Base-by-base conservation (phyloP, 2,113 vertebrate species). In the Chaetodon trifascialis region DNA sequence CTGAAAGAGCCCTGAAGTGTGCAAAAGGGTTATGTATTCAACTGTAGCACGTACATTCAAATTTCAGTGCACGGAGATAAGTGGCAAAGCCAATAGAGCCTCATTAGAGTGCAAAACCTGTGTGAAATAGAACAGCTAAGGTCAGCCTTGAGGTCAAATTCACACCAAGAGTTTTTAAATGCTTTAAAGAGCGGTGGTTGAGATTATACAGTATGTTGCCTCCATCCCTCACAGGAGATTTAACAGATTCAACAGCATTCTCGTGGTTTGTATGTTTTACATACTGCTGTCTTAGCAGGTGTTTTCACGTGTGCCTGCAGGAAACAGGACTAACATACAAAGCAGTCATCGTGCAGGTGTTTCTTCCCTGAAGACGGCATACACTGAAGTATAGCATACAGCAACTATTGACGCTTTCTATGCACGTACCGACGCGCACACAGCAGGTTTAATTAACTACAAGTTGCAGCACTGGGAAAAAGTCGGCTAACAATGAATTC, bases 391-490 rank as follows among this genome's bases (percentile, higher is more conserved):
- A 30, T 30, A 30, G 14, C 62, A 47, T 42, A 59, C 1, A 3
- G 42, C 6, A 9, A 11, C 30, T 7, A 11, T 4, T 25, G 38
- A 68, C 25, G 51, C 42, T 78, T 68, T 69, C 40, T 25, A 17
- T 17, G 49, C 62, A 66, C n/a, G 16, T 56, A 30, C 42, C n/a
- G 40, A 3, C 3, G 2, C 40, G 5, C 2, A 1, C 21, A 47
- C 44, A 42, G 58, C 55, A 70, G 56, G 3, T 54, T 81, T 74
- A 30, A 86, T 74, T 73, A 54, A 76, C 25, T 46, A 46, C 42
- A 40, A 47, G 62, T 14, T n/a, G 21, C 49, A 78, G 36, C 55
- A 63, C 40, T 54, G 40, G 58, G 69, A 1, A 58, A 73, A 75
- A 34, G 10, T 30, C 34, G 25, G 16, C 23, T 58, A 59, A 59